Evolutionary conservation across 2,888 invertebrate genomes (phyloP), one percentile per base, ranked within the genome.

Genomic region (Timema cristinae): DNA sequence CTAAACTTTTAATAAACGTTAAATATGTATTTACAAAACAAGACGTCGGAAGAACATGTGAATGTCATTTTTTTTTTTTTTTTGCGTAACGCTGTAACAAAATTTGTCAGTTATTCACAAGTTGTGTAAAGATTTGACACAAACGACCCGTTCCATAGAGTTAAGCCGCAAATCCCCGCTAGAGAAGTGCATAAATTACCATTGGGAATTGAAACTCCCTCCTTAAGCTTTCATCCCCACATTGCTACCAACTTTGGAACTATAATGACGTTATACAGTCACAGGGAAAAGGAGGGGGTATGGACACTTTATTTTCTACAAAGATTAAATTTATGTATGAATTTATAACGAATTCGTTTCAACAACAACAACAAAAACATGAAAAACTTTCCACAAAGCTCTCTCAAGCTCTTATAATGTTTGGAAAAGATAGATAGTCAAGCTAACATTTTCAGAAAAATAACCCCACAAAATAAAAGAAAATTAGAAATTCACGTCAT

Each of bases 251-350:
- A 32, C 32, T 32, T 32, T 32, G 32, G 32, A 32, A 32, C 32
- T 32, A 32, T 32, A 32, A 32, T 32, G 32, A 32, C 32, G 32
- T 32, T 32, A 32, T 32, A 32, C 32, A 32, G 1, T 32, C 32
- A 32, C 32, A 32, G 32, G 32, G 32, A 32, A 32, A 32, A 1
- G 32, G 32, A 4, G 32, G 32, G 32, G 32, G 32, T 1, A 4
- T 32, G 32, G 32, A 32, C 32, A 32, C 32, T 32, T 32, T 32
- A 32, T 32, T 32, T 32, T 32, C 32, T 32, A 32, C 32, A 32
- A 32, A 63, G 32, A 63, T 63, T 63, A 63, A 63, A 63, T 63
- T 63, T 63, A 63, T 63, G 63, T 63, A 63, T 63, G 63, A 63
- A 48, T 16, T 63, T 63, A 32, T 63, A 63, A 63, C 63, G 63